Conservation (phyloP, 2,113 vertebrate species). For the Mus spicilegus region DNA sequence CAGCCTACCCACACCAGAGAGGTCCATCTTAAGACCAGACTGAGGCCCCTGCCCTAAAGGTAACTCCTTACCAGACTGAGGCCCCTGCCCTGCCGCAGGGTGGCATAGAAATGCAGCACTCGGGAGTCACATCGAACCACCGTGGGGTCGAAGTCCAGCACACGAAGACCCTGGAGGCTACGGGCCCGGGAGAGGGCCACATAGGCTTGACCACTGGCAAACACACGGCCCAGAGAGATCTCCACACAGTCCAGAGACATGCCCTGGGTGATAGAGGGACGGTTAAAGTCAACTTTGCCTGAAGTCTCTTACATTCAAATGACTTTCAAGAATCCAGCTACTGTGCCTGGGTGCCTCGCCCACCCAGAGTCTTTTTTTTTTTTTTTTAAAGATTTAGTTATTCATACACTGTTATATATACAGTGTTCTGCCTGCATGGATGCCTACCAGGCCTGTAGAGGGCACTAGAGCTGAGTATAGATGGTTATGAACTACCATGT, state of each 20-base stretch:
- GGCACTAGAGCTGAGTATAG: no score
- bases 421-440: no score
- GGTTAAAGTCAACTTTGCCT: not conserved
- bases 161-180: conserved; percentile 93
- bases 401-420: no score
- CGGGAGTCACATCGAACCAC: conserved; percentile 93
- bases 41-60: conserved; percentile 81
- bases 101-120: conserved; percentile 92
- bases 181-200: conserved; percentile 96
- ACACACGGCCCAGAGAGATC: conserved; percentile 92
- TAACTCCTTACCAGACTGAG: conserved; percentile 86
- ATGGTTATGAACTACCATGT: no score
- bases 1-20: not conserved
- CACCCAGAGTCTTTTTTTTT: not conserved
- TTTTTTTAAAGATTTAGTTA: no score
- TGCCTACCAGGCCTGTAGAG: no score
- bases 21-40: conserved; percentile 83
- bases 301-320: not conserved
- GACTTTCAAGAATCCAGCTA: not conserved
- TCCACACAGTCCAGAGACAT: conserved; percentile 80
- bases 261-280: conserved; percentile 43
- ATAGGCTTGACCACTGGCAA: conserved; percentile 96
- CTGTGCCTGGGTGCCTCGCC: not conserved
- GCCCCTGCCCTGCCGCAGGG: conserved; percentile 86
- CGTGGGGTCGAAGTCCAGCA: conserved; percentile 95